Evolutionary conservation across 2,888 invertebrate genomes (phyloP).

Genomic region (Mycogona germanica): DNA sequence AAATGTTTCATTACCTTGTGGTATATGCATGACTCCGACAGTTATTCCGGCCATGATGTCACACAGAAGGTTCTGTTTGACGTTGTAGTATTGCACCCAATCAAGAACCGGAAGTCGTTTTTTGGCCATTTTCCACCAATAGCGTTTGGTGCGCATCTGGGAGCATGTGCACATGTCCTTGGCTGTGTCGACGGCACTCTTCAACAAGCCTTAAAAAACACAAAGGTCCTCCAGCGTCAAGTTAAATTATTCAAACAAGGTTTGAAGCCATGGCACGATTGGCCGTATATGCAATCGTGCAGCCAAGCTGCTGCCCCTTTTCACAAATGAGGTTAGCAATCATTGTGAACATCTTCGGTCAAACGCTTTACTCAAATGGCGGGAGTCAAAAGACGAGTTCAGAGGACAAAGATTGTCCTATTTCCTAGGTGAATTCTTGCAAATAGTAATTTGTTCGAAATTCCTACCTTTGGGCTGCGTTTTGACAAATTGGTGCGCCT

Average conservation of each 20-base stretch:
- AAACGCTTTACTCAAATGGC: too few relatives aligned
- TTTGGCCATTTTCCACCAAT: slow-evolving; percentile 17
- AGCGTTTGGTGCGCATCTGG: slow-evolving; percentile 5
- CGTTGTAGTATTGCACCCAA: slow-evolving; percentile 18
- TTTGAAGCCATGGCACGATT: too few relatives aligned
- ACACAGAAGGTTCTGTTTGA: slow-evolving; percentile 16
- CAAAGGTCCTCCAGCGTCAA: not conserved
- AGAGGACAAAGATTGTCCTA: too few relatives aligned
- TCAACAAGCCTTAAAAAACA: not conserved
- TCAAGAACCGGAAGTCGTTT: slow-evolving; percentile 18
- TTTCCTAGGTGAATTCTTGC: too few relatives aligned
- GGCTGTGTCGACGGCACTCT: not conserved
- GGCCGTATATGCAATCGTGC: too few relatives aligned
- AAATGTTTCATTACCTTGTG: slow-evolving; percentile 17
- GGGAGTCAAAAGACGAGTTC: too few relatives aligned
- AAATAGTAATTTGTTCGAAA: not conserved
- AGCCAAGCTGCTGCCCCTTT: too few relatives aligned
- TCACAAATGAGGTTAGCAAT: too few relatives aligned
- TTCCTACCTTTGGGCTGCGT: not conserved
- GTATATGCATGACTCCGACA: slow-evolving; percentile 21
- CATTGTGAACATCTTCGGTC: too few relatives aligned
- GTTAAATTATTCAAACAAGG: too few relatives aligned
- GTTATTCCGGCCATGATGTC: slow-evolving; percentile 20
- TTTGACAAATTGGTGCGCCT: slow-evolving; percentile 2
- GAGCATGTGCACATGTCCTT: slow-evolving; percentile 15